These are phyloP conservation scores for Drosophila diplacantha DNA, from an alignment of 2,888 invertebrate genomes.

Conservation along the genomic window DNA sequence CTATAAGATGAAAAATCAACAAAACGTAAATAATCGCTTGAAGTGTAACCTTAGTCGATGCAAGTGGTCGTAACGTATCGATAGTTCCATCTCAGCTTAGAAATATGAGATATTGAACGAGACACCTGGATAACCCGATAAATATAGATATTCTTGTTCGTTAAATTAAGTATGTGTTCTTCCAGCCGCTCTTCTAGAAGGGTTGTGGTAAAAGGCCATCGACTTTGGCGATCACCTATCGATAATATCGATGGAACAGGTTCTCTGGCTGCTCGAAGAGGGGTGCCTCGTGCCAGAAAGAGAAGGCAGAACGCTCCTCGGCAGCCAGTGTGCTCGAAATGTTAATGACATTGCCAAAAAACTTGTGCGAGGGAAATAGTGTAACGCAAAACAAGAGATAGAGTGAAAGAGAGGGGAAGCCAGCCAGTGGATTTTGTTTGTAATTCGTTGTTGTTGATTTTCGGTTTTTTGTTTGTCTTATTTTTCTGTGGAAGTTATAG, in stretches of 20 bases:
- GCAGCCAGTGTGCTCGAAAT: constrained; percentile 31
- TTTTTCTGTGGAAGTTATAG: constrained; percentile 9
- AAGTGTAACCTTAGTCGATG: too few relatives aligned
- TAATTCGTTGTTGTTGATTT: constrained; percentile 30
- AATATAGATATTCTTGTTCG: not conserved
- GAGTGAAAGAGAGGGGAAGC: not conserved
- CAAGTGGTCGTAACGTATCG: too few relatives aligned
- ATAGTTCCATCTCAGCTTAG: not conserved
- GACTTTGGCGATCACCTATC: constrained; percentile 12
- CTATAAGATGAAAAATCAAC: too few relatives aligned
- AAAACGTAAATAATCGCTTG: too few relatives aligned
- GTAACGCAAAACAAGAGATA: constrained; percentile 4
- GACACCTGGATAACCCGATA: not conserved
- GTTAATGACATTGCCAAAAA: constrained; percentile 39
- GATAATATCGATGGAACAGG: constrained; percentile 8
- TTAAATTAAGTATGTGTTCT: not conserved
- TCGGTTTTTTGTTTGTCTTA: constrained; percentile 6
- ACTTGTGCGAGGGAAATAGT: constrained; percentile 8
- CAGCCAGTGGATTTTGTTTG: constrained; percentile 40
- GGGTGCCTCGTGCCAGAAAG: constrained; percentile 15
- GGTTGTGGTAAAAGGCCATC: constrained; percentile 4
- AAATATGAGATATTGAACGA: not conserved
- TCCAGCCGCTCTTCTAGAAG: constrained; percentile 1
- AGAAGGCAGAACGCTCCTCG: constrained; percentile 43
- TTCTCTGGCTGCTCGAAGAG: constrained; percentile 1